Conservation (phyloP, 2,888 invertebrate species). For the Morpho helenor region DNA sequence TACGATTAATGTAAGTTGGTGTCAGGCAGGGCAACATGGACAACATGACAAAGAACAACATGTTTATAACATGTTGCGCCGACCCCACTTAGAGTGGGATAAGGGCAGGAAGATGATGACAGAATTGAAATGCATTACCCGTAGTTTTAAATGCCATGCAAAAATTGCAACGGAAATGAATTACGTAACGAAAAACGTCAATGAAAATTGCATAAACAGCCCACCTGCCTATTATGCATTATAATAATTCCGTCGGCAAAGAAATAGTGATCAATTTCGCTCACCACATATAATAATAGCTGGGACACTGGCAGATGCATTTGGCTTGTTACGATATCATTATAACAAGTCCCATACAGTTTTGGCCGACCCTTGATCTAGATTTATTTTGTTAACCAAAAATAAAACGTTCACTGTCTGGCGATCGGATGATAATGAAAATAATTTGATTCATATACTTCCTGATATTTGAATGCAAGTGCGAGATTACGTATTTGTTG, state of each 20-base stretch:
- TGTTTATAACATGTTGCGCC: too few relatives aligned
- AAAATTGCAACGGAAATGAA: not conserved
- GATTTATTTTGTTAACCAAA: slow-evolving; percentile 44
- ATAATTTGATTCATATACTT: not conserved
- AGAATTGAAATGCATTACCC: too few relatives aligned
- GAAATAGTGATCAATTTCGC: slow-evolving; percentile 18
- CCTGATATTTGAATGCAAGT: too few relatives aligned
- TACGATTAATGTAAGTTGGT: too few relatives aligned
- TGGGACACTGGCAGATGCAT: slow-evolving; percentile 57
- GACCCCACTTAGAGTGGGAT: too few relatives aligned
- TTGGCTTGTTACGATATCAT: slow-evolving; percentile 66
- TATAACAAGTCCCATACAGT: slow-evolving; percentile 53
- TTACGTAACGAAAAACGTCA: slow-evolving; percentile 36
- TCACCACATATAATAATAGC: slow-evolving; percentile 54
- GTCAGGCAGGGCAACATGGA: too few relatives aligned
- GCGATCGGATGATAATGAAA: slow-evolving; percentile 12
- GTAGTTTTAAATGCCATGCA: too few relatives aligned
- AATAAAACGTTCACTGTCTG: slow-evolving; percentile 37
- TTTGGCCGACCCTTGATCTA: slow-evolving; percentile 67
- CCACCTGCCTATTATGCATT: slow-evolving; percentile 40
- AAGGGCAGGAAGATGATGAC: too few relatives aligned
- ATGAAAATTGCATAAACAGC: slow-evolving; percentile 33
- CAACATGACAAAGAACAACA: too few relatives aligned
- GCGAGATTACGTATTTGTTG: too few relatives aligned
- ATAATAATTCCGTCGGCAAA: slow-evolving; percentile 11